These are phyloP conservation scores for Hippocampus zosterae DNA, from an alignment of 2,113 vertebrate species.

Conservation along the genomic window DNA sequence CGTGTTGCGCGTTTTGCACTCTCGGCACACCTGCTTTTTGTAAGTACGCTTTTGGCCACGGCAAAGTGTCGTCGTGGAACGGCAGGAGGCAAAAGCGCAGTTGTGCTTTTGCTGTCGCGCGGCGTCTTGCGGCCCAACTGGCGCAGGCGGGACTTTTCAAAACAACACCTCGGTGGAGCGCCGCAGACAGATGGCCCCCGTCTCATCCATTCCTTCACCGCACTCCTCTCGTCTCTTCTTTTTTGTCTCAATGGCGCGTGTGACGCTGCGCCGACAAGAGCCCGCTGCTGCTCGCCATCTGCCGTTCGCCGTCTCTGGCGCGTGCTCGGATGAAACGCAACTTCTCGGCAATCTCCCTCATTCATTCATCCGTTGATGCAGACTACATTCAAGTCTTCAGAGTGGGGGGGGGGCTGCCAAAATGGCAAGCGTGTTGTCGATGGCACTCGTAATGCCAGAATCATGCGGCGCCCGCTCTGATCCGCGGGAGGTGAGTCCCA, in stretches of 20 bases:
- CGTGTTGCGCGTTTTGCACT: too few species aligned
- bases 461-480: too few species aligned
- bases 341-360: too few species aligned
- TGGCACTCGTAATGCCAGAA: too few species aligned
- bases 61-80: constrained; percentile 23
- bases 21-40: too few species aligned
- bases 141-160: constrained; percentile 38
- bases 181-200: constrained; percentile 62
- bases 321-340: too few species aligned
- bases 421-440: too few species aligned
- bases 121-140: constrained; percentile 25
- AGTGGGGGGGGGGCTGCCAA: too few species aligned
- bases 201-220: constrained; percentile 38
- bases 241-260: neutral
- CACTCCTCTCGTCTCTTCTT: neutral
- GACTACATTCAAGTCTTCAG: too few species aligned
- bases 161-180: constrained; percentile 40
- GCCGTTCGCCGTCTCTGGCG: constrained; percentile 33
- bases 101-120: constrained; percentile 24
- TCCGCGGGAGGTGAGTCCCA: too few species aligned
- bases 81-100: constrained; percentile 27
- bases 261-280: constrained; percentile 47
- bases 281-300: constrained; percentile 61
- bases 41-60: too few species aligned
- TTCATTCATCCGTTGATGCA: too few species aligned